Base-by-base conservation (phyloP, 2,113 vertebrate species). In the Thermophis baileyi region DNA sequence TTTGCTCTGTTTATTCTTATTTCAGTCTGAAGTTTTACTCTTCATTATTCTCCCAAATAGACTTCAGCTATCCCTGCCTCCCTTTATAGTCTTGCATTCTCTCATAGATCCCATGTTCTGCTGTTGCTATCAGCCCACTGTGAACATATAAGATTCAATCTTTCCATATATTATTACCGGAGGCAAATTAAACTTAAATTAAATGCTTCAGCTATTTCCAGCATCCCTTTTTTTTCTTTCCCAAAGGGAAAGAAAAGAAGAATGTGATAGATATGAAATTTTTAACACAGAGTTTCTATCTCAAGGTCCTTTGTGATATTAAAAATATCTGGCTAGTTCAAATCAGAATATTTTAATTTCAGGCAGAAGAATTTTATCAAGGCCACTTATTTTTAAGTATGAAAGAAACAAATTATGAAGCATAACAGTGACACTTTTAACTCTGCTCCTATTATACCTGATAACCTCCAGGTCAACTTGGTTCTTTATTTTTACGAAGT, bases 1-100 rank as follows among this genome's bases (percentile, higher is more conserved):
- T 63, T 85, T 91, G 90, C 49, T 81, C 88, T 93, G 50, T 69
- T 27, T 47, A 4, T 93, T 91, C 92, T 93, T 89, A 92, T 57
- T 24, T 4, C 25, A 92, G 6, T 0, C 0, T 0, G 88, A 81
- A 94, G 53, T 30, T 89, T 44, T 57, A 55, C 95, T 94, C 90
- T 94, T 81, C 20, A 69, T n/a, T 87, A 35, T 46, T 94, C 93
- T 69, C 87, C 30, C 91, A 93, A 94, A 91, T 88, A 90, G 2
- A 92, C 1, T 16, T 0, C 14, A 93, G 51, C 94, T 93, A 93
- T 8, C 40, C 44, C n/a, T 91, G 90, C 44, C 69, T 54, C 57
- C 91, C 87, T 90, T 44, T 85, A 69, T n/a, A 0, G 54, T 55
- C 55, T 86, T 91, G 92, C 50, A 91, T 91, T 89, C 89, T 88